Evolutionary conservation across 2,797 vertebrate species (phyloP).

Genomic region (Tapirus indicus): DNA sequence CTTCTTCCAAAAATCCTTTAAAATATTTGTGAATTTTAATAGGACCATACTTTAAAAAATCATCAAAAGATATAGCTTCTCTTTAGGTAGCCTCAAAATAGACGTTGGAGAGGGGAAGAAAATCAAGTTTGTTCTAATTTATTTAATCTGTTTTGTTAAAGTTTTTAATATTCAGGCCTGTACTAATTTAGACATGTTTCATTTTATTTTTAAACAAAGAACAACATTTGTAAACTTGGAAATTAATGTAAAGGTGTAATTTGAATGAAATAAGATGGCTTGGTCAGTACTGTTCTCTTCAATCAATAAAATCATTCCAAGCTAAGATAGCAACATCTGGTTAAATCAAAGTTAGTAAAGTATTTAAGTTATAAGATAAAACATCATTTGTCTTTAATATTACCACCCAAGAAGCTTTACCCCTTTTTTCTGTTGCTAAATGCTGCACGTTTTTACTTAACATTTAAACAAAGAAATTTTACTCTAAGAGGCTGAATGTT

Average conservation of each 20-base stretch:
- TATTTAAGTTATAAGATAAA: background rate
- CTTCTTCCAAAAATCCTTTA: background rate
- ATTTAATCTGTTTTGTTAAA: constrained; percentile 14
- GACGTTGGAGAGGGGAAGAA: background rate
- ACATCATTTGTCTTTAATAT: background rate
- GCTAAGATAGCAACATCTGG: background rate
- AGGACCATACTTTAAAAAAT: background rate
- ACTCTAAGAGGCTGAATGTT: background rate
- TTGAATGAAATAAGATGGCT: background rate
- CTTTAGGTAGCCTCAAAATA: background rate
- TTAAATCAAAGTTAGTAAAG: background rate
- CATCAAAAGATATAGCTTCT: background rate
- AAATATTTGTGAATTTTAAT: constrained; percentile 49
- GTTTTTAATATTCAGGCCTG: background rate
- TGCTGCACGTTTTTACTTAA: background rate
- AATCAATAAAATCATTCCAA: background rate
- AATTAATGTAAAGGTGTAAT: background rate
- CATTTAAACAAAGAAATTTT: constrained; percentile 38
- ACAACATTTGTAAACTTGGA: background rate
- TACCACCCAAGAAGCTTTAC: background rate
- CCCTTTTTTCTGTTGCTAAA: background rate
- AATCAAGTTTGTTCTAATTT: background rate
- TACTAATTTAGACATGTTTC: background rate
- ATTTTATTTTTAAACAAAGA: constrained; percentile 17
- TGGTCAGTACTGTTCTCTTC: background rate